These are phyloP conservation scores for Eumerus sabulonum DNA, from an alignment of 2,888 invertebrate genomes.

Conservation along the genomic window DNA sequence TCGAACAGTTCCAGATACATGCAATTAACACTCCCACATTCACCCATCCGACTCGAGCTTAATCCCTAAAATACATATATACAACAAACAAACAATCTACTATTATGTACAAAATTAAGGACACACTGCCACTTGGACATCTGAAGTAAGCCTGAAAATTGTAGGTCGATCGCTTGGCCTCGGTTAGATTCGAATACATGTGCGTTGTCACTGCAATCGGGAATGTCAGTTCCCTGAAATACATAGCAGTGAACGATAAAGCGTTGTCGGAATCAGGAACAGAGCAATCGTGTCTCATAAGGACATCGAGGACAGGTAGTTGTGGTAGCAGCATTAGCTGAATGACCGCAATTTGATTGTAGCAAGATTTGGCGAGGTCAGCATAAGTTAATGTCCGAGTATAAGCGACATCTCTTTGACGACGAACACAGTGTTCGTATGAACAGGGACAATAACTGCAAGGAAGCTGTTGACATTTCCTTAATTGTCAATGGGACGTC, in stretches of 20 bases:
- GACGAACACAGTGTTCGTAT: conserved; percentile 22
- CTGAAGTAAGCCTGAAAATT: no score
- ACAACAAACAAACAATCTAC: no score
- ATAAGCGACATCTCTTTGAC: conserved; percentile 22
- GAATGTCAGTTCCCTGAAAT: no score
- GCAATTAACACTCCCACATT: neutral
- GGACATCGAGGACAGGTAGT: no score
- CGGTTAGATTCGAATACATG: no score
- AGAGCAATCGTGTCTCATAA: no score
- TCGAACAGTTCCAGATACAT: no score
- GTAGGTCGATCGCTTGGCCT: no score
- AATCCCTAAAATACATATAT: neutral
- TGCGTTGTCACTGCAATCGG: conserved; percentile 20
- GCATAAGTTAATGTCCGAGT: conserved; percentile 11
- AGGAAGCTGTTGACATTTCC: conserved; percentile 71
- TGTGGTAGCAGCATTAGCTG: no score
- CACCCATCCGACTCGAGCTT: conserved; percentile 15
- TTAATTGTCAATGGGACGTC: conserved; percentile 85
- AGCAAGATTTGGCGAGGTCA: conserved; percentile 36
- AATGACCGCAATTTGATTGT: conserved; percentile 24
- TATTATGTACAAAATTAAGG: conserved; percentile 27
- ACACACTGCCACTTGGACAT: no score
- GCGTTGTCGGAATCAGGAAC: no score
- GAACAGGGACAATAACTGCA: conserved; percentile 39
- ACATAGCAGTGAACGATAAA: no score